phyloP scores from a whole-genome alignment of 2,888 invertebrate genomes.

The Cephus runcator region DNA sequence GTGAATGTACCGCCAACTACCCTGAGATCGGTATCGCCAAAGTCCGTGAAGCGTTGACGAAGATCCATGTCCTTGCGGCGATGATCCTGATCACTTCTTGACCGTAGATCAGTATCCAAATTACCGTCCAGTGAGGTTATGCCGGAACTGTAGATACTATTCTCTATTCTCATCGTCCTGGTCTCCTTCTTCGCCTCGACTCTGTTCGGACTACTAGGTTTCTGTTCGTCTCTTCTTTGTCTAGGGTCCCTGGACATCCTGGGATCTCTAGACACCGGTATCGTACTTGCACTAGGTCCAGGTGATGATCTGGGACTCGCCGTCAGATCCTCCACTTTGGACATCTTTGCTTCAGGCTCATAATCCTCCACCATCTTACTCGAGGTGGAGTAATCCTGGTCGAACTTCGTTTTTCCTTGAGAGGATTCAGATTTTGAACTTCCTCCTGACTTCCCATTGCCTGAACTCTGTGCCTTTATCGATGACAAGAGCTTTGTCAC shows the following conservation, averaged over 20 bases:
- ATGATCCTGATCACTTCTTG: constrained; percentile 57
- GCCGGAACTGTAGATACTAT: constrained; percentile 62
- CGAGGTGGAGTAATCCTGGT: constrained; percentile 13
- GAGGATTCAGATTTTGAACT: constrained; percentile 33
- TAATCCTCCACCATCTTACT: neutral
- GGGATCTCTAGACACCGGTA: constrained; percentile 55
- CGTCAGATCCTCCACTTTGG: neutral
- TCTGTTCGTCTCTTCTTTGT: constrained; percentile 43
- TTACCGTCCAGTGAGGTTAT: constrained; percentile 52
- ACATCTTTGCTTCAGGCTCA: constrained; percentile 3
- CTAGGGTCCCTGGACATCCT: constrained; percentile 61
- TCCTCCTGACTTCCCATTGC: constrained; percentile 40
- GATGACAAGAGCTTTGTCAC: constrained; percentile 76
- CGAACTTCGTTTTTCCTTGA: constrained; percentile 14
- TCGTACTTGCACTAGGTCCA: constrained; percentile 11
- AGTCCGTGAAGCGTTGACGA: constrained; percentile 66
- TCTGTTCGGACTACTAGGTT: constrained; percentile 41
- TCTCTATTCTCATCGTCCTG: constrained; percentile 50
- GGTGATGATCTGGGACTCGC: constrained; percentile 52
- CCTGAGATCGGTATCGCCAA: constrained; percentile 76
- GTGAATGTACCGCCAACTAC: constrained; percentile 57
- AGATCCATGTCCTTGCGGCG: constrained; percentile 67
- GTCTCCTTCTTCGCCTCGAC: constrained; percentile 45
- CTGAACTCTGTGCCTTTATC: constrained; percentile 63
- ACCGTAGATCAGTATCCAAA: constrained; percentile 61